phyloP scores from a whole-genome alignment of 2,888 invertebrate species.

The Theodoxus fluviatilis region DNA sequence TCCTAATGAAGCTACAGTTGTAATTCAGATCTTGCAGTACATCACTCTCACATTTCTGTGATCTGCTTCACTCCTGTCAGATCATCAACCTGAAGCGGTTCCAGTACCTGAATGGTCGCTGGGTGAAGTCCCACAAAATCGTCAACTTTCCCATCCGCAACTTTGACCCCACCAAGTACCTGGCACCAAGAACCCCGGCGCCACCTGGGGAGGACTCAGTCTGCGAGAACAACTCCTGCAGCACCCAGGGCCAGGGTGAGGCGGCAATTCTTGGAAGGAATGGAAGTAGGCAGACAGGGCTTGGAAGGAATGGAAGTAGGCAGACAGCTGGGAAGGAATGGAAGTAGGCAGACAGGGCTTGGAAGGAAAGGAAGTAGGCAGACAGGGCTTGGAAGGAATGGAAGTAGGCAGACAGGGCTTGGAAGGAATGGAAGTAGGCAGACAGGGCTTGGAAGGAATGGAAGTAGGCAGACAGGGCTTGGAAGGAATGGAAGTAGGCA shows the following conservation, averaged over 20 bases:
- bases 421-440: too few relatives aligned
- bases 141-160: conserved; percentile 86
- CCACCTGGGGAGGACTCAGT: conserved; percentile 2
- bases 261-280: neutral
- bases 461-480: too few relatives aligned
- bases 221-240: too few relatives aligned
- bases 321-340: neutral
- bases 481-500: too few relatives aligned
- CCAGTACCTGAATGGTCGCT: conserved; percentile 86
- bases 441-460: too few relatives aligned
- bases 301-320: neutral
- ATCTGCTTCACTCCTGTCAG: conserved; percentile 68
- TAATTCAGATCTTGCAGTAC: too few relatives aligned
- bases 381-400: too few relatives aligned
- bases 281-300: neutral
- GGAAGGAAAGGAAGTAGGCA: neutral
- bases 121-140: conserved; percentile 93
- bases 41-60: too few relatives aligned
- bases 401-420: too few relatives aligned
- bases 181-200: conserved; percentile 69
- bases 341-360: neutral
- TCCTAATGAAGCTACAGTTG: too few relatives aligned
- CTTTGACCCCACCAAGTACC: conserved; percentile 86
- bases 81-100: conserved; percentile 92
- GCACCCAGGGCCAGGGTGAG: neutral